A percentile compares a stretch with the other conserved stretches of the same genome.
Conservation (phyloP, 2,888 invertebrate genomes). For the Pyrochroa serraticornis region DNA sequence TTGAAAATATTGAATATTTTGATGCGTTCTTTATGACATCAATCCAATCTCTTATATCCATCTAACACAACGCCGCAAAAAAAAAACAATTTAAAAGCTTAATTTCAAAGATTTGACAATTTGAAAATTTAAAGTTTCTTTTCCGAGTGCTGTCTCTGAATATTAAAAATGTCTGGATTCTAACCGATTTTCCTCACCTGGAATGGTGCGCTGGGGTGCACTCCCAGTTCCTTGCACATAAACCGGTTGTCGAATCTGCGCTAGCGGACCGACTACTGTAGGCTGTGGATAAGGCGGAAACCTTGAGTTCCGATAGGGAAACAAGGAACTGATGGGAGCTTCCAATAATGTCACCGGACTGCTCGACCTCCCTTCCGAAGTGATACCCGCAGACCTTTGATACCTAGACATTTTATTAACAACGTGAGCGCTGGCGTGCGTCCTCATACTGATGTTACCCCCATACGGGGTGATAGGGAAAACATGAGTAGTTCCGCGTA, state of each 20-base stretch:
- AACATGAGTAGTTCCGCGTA: slow-evolving; percentile 96
- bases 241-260: slow-evolving; percentile 80
- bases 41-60: no score
- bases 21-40: no score
- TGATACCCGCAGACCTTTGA: slow-evolving; percentile 93
- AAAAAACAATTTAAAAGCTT: no score
- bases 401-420: slow-evolving; percentile 92
- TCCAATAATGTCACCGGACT: slow-evolving; percentile 67
- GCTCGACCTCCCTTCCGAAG: slow-evolving; percentile 72
- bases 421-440: slow-evolving; percentile 92
- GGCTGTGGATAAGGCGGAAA: slow-evolving; percentile 92
- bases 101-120: no score
- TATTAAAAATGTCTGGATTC: no score
- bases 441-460: slow-evolving; percentile 87
- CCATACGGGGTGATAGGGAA: slow-evolving; percentile 98
- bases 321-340: slow-evolving; percentile 57
- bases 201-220: slow-evolving; percentile 57
- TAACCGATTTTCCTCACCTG: background rate
- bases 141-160: no score
- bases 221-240: slow-evolving; percentile 60
- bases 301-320: slow-evolving; percentile 84
- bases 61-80: no score
- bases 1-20: no score
- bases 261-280: slow-evolving; percentile 77
- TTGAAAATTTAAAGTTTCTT: no score